These are phyloP conservation scores for Trisateles emortualis DNA, from an alignment of 2,888 invertebrate species.

Conservation along the genomic window DNA sequence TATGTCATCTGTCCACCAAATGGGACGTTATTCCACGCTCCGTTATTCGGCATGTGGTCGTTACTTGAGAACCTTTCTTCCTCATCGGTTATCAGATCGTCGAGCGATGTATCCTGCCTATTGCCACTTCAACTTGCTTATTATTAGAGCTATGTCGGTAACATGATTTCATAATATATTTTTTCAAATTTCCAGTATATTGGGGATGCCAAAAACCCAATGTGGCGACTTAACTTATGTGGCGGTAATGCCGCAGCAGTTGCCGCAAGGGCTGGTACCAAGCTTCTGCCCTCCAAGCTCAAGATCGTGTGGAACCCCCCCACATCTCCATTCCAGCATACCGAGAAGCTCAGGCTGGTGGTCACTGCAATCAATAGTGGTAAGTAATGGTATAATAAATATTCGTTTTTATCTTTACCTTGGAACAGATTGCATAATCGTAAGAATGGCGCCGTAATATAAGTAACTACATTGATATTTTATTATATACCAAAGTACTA, in stretches of 20 bases:
- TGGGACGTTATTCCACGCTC: too few relatives aligned
- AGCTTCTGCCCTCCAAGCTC: constrained; percentile 85
- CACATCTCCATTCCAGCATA: constrained; percentile 76
- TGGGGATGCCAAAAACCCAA: constrained; percentile 76
- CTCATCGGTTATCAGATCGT: too few relatives aligned
- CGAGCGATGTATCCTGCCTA: too few relatives aligned
- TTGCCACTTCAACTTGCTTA: too few relatives aligned
- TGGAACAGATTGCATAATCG: too few relatives aligned
- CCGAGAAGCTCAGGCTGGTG: constrained; percentile 79
- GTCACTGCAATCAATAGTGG: constrained; percentile 82
- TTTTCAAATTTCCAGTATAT: constrained; percentile 68
- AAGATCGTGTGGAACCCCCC: constrained; percentile 86
- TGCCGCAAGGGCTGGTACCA: constrained; percentile 76
- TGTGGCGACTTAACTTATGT: constrained; percentile 87
- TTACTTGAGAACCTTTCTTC: too few relatives aligned
- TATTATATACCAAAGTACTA: too few relatives aligned
- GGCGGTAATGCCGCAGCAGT: constrained; percentile 85
- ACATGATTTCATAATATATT: background rate
- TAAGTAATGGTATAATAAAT: constrained; percentile 46
- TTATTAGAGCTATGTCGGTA: too few relatives aligned
- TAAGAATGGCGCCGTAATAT: too few relatives aligned
- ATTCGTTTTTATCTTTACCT: background rate
- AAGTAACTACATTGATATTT: too few relatives aligned
- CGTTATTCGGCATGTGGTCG: too few relatives aligned
- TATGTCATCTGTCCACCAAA: too few relatives aligned